phyloP scores from a whole-genome alignment of 2,888 invertebrate species.

The Stenoptilia bipunctidactyla region DNA sequence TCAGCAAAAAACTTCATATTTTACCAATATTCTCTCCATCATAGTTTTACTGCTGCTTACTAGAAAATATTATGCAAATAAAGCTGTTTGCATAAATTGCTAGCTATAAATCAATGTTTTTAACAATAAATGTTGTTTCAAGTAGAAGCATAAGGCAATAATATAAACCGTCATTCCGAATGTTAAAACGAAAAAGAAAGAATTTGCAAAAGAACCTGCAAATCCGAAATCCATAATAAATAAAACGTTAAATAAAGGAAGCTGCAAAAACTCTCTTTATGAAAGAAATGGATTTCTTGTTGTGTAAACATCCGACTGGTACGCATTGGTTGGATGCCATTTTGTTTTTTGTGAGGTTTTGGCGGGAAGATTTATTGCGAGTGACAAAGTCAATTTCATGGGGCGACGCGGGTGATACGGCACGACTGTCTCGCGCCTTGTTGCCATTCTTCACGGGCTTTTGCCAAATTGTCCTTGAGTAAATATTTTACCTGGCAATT shows the following conservation, averaged over 20 bases:
- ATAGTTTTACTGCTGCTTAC: no score
- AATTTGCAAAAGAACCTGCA: conserved; percentile 16
- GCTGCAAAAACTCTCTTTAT: conserved; percentile 27
- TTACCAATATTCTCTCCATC: background rate
- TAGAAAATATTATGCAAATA: no score
- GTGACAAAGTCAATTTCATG: conserved; percentile 68
- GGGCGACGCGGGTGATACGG: conserved; percentile 41
- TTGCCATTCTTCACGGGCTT: conserved; percentile 52
- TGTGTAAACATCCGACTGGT: conserved; percentile 59
- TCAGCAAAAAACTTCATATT: conserved; percentile 49
- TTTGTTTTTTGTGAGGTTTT: conserved; percentile 34
- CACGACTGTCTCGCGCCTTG: conserved; percentile 42
- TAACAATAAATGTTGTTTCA: no score
- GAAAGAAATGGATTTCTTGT: conserved; percentile 36
- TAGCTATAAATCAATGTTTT: no score
- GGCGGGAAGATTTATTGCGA: conserved; percentile 58
- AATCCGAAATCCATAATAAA: conserved; percentile 21
- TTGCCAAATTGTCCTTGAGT: conserved; percentile 57
- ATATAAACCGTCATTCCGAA: no score
- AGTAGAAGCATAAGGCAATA: no score
- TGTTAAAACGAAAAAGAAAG: background rate
- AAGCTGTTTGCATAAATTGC: no score
- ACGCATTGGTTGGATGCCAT: conserved; percentile 34
- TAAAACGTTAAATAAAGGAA: conserved; percentile 28
- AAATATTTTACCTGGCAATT: conserved; percentile 64